phyloP scores from a whole-genome alignment of 2,888 invertebrate genomes.

The Drosophila engyochracea region DNA sequence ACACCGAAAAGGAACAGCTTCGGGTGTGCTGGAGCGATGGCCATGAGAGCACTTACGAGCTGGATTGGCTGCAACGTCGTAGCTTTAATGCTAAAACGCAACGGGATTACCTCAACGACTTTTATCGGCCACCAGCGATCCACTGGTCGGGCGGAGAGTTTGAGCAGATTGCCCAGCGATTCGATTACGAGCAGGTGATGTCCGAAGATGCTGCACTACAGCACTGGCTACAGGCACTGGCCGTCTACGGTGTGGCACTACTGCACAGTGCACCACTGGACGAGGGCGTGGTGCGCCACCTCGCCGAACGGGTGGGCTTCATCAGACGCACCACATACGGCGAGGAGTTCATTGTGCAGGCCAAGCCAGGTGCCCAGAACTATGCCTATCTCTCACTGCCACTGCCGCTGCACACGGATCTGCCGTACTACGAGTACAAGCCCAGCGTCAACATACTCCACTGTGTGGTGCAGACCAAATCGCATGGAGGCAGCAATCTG shows the following conservation, averaged over 20 bases:
- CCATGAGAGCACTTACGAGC: constrained; percentile 87
- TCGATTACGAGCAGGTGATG: constrained; percentile 87
- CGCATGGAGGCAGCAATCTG: constrained; percentile 89
- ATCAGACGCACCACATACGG: constrained; percentile 91
- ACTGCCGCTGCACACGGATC: constrained; percentile 90
- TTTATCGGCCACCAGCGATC: constrained; percentile 86
- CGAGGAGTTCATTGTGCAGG: constrained; percentile 89
- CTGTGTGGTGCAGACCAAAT: constrained; percentile 89
- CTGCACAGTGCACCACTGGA: constrained; percentile 87
- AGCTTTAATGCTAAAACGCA: constrained; percentile 86
- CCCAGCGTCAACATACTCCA: constrained; percentile 91
- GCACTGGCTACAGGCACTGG: constrained; percentile 88
- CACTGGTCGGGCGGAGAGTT: constrained; percentile 87
- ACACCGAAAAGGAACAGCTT: constrained; percentile 62
- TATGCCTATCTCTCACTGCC: constrained; percentile 90
- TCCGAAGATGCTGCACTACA: constrained; percentile 84
- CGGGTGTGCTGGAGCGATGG: constrained; percentile 88
- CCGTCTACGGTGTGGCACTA: constrained; percentile 89
- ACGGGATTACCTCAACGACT: constrained; percentile 85
- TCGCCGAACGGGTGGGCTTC: constrained; percentile 89
- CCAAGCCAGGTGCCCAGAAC: constrained; percentile 90
- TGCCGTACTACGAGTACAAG: constrained; percentile 91
- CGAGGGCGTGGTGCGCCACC: constrained; percentile 87
- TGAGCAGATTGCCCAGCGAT: constrained; percentile 85
- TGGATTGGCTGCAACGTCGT: constrained; percentile 88